Base-by-base conservation (phyloP, 2,113 vertebrate species). In the Cyanoderma ruficeps region DNA sequence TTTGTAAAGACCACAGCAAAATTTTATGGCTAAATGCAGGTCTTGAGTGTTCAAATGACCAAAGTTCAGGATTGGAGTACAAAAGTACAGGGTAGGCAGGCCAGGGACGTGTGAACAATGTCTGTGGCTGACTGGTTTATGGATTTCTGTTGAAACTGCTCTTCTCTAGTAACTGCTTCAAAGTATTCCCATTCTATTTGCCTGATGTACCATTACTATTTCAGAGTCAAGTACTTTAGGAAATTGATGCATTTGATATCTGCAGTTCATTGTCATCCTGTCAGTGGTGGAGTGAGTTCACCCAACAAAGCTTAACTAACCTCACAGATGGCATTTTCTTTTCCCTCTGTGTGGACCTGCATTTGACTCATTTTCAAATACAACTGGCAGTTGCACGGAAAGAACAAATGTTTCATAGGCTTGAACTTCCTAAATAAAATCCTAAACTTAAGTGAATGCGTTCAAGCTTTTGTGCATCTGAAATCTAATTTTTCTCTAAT, bases 201-300 rank as follows among this genome's bases (percentile, higher is more conserved):
- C 84, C 74, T 94, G 89, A 95, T 91, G 63, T 72, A 81, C 83
- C 78, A 83, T 92, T 96, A 83, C 78, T 90, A 50, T 94, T 93
- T 94, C 69, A 93, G 64, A 85, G 82, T 93, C 77, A 87, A 87
- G 87, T 95, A 67, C 87, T 96, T 92, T 68, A 94, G 93, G 87
- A 95, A 96, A 95, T 95, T 87, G 95, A 92, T 93, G 79, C 78
- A 55, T 96, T 94, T 89, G 88, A 50, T 90, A 92, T 93, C 68
- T 95, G 60, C 60, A 59, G 83, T 87, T 92, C 83, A 63, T 91
- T 96, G 92, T 94, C 89, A 74, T 93, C 63, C 82, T 95, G 94
- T 93, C 91, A 93, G 61, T 87, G 76, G 59, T 91, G 39, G 71
- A 82, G 56, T 4, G 33, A 96, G 91, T 94, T 94, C 81, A 86